These are phyloP conservation scores for Aphodius sticticus DNA, from an alignment of 2,888 invertebrate genomes.

Conservation along the genomic window DNA sequence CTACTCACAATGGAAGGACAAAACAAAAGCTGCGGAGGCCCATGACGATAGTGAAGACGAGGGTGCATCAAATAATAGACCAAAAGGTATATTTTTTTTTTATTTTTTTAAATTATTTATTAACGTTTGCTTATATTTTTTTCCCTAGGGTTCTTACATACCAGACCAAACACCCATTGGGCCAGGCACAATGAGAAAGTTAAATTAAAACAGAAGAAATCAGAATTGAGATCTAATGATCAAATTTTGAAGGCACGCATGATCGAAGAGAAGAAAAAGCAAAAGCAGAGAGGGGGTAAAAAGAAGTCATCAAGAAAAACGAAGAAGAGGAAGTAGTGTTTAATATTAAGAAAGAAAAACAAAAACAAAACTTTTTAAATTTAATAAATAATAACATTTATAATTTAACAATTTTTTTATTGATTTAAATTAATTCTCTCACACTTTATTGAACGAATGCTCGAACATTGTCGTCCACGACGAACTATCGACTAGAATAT, in stretches of 20 bases:
- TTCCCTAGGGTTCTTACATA: conserved; percentile 42
- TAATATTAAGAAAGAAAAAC: background rate
- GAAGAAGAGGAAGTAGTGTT: background rate
- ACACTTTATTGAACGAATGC: conserved; percentile 41
- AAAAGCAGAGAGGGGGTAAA: conserved; percentile 62
- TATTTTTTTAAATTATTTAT: background rate
- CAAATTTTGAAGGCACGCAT: conserved; percentile 80
- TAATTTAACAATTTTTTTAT: background rate
- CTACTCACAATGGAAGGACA: conserved; percentile 87
- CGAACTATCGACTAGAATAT: conserved; percentile 46
- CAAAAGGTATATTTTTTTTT: conserved; percentile 27
- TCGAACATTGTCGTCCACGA: conserved; percentile 51
- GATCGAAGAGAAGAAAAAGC: conserved; percentile 70
- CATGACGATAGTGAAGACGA: conserved; percentile 62
- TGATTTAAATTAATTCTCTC: conserved; percentile 4
- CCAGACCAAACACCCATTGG: conserved; percentile 75
- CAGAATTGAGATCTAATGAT: conserved; percentile 76
- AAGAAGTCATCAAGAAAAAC: conserved; percentile 47
- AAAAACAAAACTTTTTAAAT: conserved; percentile 26
- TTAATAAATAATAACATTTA: conserved; percentile 6
- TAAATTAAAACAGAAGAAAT: conserved; percentile 65
- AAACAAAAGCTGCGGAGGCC: conserved; percentile 66
- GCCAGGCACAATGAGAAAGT: conserved; percentile 80
- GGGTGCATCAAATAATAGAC: conserved; percentile 33
- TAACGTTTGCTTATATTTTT: conserved; percentile 7